Base-by-base conservation (phyloP, 2,888 invertebrate genomes). In the Megamerina dolium region DNA sequence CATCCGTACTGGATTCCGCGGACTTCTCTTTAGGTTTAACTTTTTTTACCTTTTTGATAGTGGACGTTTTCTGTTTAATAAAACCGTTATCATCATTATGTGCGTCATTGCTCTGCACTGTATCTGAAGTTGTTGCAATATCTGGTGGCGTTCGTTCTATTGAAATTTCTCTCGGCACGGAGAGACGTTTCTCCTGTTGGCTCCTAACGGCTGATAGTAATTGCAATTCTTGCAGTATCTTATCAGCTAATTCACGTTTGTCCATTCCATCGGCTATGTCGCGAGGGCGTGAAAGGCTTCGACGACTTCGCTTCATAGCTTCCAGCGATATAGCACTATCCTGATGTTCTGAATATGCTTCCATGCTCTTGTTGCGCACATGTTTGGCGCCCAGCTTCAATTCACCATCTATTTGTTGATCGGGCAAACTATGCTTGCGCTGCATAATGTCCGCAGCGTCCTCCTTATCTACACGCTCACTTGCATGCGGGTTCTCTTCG, bases 401-500 rank as follows among this genome's bases (percentile, higher is more conserved):
- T 8, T 21, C 17, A 5, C 14, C 21, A 3, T 45, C 52, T 0
- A 41, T 13, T 33, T 59, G 56, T 5, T 52, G 55, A 43, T 52
- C 54, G 14, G 63, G 60, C 21, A 62, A 38, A 30, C 56, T 58
- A 39, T 58, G 57, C 31, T 59, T 55, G 26, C 58, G 57, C 1
- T 49, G 46, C 1, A 47, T 33, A 10, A 51, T 13, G 65, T 70
- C 55, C 30, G 27, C 13, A 10, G 39, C 26, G 21, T 49, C 47
- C 3, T 52, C 53, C 5, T 68, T 67, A 30, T 64, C 61, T 17
- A 61, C 55, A 21, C 74, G 73, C 68, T 60, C 60, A 13, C 52
- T 76, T 2, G 78, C 75, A 59, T 80, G 81, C 17, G 77, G 73
- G 58, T 78, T 83, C 55, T 85, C 85, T 45, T 82, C 83, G 16